A percentile compares a stretch with the other conserved stretches of the same genome.
Evolutionary conservation across 2,113 vertebrate genomes (phyloP).

Genomic region (Mobula birostris): DNA sequence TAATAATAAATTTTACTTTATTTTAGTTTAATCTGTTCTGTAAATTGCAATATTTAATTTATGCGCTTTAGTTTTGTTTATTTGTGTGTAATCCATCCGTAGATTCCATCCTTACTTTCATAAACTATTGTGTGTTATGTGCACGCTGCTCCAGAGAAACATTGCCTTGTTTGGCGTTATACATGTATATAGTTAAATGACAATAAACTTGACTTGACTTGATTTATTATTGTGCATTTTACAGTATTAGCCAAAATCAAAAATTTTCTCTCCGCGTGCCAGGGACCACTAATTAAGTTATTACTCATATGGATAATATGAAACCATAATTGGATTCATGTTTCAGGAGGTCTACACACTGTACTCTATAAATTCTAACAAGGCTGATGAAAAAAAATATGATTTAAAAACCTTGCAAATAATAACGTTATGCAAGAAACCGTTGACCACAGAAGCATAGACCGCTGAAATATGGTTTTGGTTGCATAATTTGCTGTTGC

Average conservation of each 20-base stretch:
- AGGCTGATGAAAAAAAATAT: background rate
- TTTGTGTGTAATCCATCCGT: no score
- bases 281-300: background rate
- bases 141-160: no score
- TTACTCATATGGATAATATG: background rate
- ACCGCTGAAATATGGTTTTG: background rate
- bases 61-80: no score
- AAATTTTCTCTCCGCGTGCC: background rate
- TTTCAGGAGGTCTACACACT: background rate
- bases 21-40: no score
- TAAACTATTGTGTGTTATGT: no score
- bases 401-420: background rate
- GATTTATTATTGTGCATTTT: background rate
- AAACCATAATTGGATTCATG: background rate
- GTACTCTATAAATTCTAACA: background rate
- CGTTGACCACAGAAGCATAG: constrained; percentile 18
- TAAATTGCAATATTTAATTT: no score
- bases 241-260: background rate
- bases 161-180: no score
- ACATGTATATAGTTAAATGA: no score
- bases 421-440: constrained; percentile 1
- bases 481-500: constrained; percentile 8
- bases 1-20: no score
- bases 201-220: background rate
- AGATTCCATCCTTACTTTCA: no score